Conservation (phyloP, 2,113 vertebrate genomes). For the Pedionomus torquatus region DNA sequence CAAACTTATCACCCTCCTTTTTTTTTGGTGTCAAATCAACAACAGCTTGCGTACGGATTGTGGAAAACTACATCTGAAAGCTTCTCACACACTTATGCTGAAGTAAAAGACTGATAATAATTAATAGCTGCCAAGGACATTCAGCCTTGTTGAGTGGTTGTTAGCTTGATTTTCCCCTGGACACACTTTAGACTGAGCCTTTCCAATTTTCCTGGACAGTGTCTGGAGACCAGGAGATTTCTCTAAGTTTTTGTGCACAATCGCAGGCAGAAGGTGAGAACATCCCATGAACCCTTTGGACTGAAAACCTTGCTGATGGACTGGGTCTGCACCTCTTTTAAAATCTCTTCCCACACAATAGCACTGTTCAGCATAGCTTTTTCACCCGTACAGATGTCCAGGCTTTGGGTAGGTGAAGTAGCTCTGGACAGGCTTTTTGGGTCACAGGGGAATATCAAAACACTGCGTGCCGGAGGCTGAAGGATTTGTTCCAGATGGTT, state of each 20-base stretch:
- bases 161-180: slow-evolving; percentile 25
- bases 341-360: neutral
- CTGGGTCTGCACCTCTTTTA: neutral
- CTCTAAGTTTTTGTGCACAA: neutral
- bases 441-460: neutral
- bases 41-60: slow-evolving; percentile 2
- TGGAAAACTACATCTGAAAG: slow-evolving; percentile 14
- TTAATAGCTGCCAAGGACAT: slow-evolving; percentile 60
- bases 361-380: neutral
- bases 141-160: slow-evolving; percentile 7
- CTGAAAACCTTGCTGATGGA: neutral
- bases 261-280: neutral
- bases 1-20: neutral
- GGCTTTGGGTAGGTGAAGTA: slow-evolving; percentile 21
- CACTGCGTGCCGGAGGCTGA: neutral
- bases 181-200: neutral
- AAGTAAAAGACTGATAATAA: slow-evolving; percentile 44
- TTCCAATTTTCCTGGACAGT: slow-evolving; percentile 22
- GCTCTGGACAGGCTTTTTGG: neutral
- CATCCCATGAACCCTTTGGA: neutral
- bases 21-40: slow-evolving; percentile 37
- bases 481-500: slow-evolving; percentile 37
- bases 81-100: slow-evolving; percentile 6
- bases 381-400: fast-evolving
- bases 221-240: neutral